Conservation (phyloP, 2,888 invertebrate genomes). For the Ochropleura leucogaster region DNA sequence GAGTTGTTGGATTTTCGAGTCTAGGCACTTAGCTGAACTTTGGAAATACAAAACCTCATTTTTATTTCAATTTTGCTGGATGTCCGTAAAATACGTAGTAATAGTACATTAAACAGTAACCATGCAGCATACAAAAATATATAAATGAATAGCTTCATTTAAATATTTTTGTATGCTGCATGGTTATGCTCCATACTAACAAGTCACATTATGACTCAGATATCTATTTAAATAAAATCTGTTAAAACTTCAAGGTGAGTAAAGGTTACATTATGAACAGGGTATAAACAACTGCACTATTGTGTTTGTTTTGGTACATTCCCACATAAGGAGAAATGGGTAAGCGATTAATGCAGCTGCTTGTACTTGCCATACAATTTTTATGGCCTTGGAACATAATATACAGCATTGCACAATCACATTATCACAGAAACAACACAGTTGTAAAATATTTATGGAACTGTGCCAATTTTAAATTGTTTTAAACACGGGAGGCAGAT, state of each 20-base stretch:
- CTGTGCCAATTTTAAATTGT: conserved; percentile 37
- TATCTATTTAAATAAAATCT: conserved; percentile 6
- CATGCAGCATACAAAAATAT: neutral
- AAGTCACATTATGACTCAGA: neutral
- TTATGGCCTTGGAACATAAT: conserved; percentile 6
- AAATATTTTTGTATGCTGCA: no score
- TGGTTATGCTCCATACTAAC: no score
- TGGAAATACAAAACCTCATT: neutral
- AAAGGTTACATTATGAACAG: conserved; percentile 11
- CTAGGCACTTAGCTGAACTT: neutral
- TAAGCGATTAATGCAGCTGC: conserved; percentile 1
- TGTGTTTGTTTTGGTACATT: neutral
- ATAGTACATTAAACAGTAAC: neutral
- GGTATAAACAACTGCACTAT: neutral
- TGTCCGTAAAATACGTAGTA: neutral
- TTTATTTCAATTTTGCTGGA: neutral
- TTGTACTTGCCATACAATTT: neutral
- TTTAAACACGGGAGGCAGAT: conserved; percentile 23
- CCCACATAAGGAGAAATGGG: neutral
- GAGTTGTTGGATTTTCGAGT: neutral
- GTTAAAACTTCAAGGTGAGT: conserved; percentile 25
- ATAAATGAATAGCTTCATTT: no score
- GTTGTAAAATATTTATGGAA: conserved; percentile 47
- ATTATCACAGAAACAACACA: conserved; percentile 10
- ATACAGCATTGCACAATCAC: conserved; percentile 22